Evolutionary conservation across 2,113 vertebrate species (phyloP), one percentile per base, ranked within the genome.

Genomic region (Gila orcuttii): DNA sequence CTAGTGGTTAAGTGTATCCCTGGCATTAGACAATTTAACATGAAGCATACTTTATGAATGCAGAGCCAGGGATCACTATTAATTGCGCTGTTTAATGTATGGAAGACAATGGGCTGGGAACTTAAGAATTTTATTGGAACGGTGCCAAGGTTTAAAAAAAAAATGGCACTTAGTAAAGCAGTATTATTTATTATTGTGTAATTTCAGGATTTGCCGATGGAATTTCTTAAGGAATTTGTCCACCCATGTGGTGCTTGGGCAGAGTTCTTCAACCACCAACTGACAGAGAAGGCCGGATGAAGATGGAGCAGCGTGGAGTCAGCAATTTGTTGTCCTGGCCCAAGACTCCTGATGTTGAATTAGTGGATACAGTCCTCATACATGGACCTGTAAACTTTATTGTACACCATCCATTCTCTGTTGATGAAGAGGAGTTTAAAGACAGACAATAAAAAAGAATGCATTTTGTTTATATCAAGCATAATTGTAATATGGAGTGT

Each of bases 191-290:
- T 23, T 42, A 73, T 45, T 47, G 71, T 74, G 11, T 74, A 13
- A 74, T 74, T 25, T 47, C 39, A 74, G 71, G 71, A 74, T 74
- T 45, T 25, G 39, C 71, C 25, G 39, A 74, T 45, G 42, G 19
- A n/a, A 6, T 10, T 45, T 73, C 2, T 73, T 5, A 6, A 1
- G 36, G 36, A 73, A 12, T 42, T 19, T 21, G 36, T 39, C 33
- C 68, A 11, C 33, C 68, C 33, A 69, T 39, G 7, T 36, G 66
- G 19, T 69, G 66, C 15, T 19, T 68, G 64, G n/a, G 15, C 13
- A 57, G 25, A 57, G 47, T 31, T 76, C 25, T 21, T 76, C 8
- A 76, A 31, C 6, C 25, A 76, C 0, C 8, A 21, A 55, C 25
- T 33, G 9, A 55, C 13, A 2, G 1, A 7, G 19, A 9, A 59